These are phyloP conservation scores for Eretmochelys imbricata DNA, from an alignment of 2,113 vertebrate genomes.

Conservation along the genomic window DNA sequence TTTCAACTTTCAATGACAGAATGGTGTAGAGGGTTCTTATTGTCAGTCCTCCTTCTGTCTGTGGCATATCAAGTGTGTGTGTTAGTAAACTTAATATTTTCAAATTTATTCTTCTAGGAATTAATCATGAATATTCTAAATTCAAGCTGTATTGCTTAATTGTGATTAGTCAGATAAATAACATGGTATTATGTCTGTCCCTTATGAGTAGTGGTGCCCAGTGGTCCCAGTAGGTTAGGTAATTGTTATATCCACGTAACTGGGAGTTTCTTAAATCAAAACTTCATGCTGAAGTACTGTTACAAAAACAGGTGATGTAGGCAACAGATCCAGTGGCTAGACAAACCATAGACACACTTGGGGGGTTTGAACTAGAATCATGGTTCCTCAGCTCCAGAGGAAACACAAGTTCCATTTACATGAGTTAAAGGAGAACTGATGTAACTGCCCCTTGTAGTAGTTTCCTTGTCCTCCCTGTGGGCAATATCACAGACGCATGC, in stretches of 20 bases:
- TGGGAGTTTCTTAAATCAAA: background rate
- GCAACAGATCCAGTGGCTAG: background rate
- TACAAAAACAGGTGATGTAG: background rate
- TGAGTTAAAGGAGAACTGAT: background rate
- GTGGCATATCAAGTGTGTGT: background rate
- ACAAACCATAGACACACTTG: background rate
- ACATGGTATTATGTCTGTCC: rapidly evolving
- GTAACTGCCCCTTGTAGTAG: background rate
- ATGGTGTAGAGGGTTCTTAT: background rate
- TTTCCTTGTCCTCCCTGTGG: background rate
- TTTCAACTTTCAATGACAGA: background rate
- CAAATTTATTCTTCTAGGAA: background rate
- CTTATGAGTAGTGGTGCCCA: background rate
- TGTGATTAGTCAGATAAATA: background rate
- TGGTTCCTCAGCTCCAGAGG: background rate
- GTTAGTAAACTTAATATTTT: background rate
- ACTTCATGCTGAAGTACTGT: background rate
- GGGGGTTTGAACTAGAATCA: background rate
- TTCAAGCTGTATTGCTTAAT: background rate
- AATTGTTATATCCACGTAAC: background rate
- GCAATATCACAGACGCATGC: background rate
- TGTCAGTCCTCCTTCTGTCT: background rate
- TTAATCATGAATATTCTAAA: background rate
- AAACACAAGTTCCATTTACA: background rate
- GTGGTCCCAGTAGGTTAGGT: background rate